Evolutionary conservation across 2,888 invertebrate species (phyloP).

Genomic region (Hartigia nigra): DNA sequence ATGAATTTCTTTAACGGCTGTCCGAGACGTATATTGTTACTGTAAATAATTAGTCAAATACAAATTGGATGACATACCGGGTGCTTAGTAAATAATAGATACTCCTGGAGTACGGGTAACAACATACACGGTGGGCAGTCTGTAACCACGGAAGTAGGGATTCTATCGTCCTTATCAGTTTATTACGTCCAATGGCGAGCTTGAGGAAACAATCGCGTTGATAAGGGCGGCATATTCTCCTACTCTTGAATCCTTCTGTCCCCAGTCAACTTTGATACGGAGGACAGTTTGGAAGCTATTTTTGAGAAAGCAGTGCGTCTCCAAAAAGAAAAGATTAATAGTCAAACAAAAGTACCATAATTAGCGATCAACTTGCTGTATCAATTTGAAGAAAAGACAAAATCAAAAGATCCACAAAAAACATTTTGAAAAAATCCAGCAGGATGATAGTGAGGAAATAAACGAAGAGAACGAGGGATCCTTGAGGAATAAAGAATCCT

Average conservation of each 20-base stretch:
- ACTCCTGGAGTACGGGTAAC: neutral
- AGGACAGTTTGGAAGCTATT: constrained; percentile 6
- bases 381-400: neutral
- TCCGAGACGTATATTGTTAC: neutral
- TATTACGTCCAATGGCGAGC: constrained; percentile 24
- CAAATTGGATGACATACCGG: neutral
- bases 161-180: constrained; percentile 21
- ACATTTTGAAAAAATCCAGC: neutral
- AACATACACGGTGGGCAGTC: neutral
- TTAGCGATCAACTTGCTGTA: neutral
- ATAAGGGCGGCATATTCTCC: constrained; percentile 21
- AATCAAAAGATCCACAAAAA: neutral
- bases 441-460: neutral
- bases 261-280: constrained; percentile 20
- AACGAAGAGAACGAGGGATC: neutral
- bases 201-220: constrained; percentile 25
- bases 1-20: neutral
- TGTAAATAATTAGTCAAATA: neutral
- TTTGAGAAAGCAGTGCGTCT: neutral
- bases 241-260: constrained; percentile 16
- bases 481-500: neutral
- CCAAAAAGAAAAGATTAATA: neutral
- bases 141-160: constrained; percentile 15
- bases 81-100: neutral
- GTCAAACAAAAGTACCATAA: neutral